phyloP scores from a whole-genome alignment of 1,140 invertebrate species.

The Calliopsis andreniformis region DNA sequence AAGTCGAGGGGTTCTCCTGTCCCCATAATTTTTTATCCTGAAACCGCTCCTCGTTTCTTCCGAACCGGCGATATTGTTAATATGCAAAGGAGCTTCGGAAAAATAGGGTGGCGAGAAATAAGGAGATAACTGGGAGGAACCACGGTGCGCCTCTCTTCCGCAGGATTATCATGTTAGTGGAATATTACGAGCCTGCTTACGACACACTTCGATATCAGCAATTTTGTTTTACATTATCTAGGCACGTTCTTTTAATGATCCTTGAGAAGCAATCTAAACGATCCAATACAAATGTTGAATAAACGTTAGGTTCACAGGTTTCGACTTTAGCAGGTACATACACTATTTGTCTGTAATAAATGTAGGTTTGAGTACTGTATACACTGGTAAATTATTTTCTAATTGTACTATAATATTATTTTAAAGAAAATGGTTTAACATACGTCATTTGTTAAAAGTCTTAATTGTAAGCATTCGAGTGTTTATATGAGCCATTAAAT shows the following conservation, averaged over 20 bases:
- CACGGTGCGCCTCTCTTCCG: slow-evolving; percentile 53
- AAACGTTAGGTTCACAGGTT: no score
- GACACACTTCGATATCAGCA: slow-evolving; percentile 43
- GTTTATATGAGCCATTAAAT: no score
- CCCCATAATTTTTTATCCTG: slow-evolving; percentile 80
- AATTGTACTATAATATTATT: no score
- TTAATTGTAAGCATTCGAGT: no score
- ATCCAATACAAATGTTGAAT: no score
- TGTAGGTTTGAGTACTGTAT: no score
- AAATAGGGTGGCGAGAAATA: slow-evolving; percentile 79
- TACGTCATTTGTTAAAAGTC: no score
- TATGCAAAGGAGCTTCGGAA: slow-evolving; percentile 81
- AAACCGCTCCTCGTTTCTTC: slow-evolving; percentile 73
- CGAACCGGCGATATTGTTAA: slow-evolving; percentile 81
- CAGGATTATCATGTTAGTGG: slow-evolving; percentile 71
- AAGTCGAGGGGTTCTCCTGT: slow-evolving; percentile 59
- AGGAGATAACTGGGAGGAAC: slow-evolving; percentile 70
- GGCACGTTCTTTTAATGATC: neutral
- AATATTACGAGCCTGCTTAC: slow-evolving; percentile 66
- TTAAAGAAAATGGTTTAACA: no score
- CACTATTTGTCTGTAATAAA: no score
- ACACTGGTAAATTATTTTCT: no score
- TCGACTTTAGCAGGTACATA: no score
- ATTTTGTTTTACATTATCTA: neutral
- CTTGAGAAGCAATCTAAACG: neutral